A percentile compares a stretch with the other conserved stretches of the same genome.
These are phyloP conservation scores for Leptinotarsa lineolata DNA, from an alignment of 1,140 invertebrate species.

Conservation along the genomic window DNA sequence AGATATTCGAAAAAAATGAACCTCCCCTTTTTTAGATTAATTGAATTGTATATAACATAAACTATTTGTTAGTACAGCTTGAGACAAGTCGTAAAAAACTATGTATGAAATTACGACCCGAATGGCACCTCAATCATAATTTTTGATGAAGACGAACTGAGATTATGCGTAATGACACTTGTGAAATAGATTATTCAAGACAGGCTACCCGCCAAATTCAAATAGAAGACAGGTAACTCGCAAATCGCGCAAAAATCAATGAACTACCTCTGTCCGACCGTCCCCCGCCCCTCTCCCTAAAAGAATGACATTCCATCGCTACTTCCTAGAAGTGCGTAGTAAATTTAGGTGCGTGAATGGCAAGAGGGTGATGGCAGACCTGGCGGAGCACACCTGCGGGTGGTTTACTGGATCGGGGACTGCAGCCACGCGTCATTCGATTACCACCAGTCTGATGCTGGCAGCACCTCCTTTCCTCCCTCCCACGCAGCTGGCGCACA, in stretches of 20 bases:
- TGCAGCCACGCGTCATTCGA: slow-evolving; percentile 36
- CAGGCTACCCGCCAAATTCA: not conserved
- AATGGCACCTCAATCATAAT: no score
- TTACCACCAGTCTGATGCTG: slow-evolving; percentile 4
- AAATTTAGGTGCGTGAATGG: slow-evolving; percentile 8
- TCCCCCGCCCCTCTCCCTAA: not conserved
- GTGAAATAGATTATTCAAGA: no score
- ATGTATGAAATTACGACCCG: no score
- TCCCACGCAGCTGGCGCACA: slow-evolving; percentile 37
- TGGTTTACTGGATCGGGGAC: slow-evolving; percentile 35
- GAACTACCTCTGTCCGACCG: not conserved
- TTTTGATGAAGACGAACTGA: no score
- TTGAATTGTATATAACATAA: no score
- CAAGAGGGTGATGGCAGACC: not conserved
- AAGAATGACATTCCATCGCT: slow-evolving; percentile 4
- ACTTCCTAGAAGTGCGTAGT: slow-evolving; percentile 18
- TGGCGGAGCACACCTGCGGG: slow-evolving; percentile 38
- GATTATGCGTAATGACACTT: no score
- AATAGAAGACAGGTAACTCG: not conserved
- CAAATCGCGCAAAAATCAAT: slow-evolving; percentile 2
- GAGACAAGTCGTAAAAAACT: no score
- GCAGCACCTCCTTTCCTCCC: not conserved
- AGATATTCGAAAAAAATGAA: no score
- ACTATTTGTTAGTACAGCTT: no score
- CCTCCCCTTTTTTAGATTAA: no score